Evolutionary conservation across 2,797 vertebrate species (phyloP).

Genomic region (Synanceia verrucosa): DNA sequence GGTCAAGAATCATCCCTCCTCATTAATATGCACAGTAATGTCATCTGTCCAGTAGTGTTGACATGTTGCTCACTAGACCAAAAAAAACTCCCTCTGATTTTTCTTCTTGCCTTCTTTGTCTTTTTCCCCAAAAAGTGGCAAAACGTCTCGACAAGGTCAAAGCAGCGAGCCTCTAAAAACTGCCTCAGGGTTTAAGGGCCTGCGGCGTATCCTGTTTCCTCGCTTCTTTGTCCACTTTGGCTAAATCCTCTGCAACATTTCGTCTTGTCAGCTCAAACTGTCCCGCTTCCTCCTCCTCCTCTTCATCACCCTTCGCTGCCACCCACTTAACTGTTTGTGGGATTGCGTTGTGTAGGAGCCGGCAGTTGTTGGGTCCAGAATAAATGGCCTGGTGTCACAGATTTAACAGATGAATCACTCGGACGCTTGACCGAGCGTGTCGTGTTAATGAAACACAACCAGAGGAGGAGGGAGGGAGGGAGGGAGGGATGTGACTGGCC

Average conservation of each 20-base stretch:
- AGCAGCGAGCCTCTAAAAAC: conserved; percentile 32
- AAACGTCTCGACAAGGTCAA: conserved; percentile 27
- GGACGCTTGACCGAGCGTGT: conserved; percentile 78
- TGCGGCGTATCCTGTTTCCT: conserved; percentile 26
- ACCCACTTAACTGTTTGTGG: conserved; percentile 6
- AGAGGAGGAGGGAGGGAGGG: conserved; percentile 57
- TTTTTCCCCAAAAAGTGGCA: conserved; percentile 11
- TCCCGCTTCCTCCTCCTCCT: not conserved
- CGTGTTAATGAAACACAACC: conserved; percentile 88
- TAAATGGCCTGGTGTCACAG: conserved; percentile 71
- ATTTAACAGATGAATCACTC: conserved; percentile 73
- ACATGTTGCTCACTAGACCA: too few relatives aligned
- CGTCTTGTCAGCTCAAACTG: not conserved
- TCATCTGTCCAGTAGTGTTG: too few relatives aligned
- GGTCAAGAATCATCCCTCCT: not conserved
- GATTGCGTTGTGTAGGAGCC: conserved; percentile 28
- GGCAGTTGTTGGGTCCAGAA: conserved; percentile 49
- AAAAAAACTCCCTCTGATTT: conserved; percentile 12
- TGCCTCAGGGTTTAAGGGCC: conserved; percentile 14
- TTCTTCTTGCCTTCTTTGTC: not conserved
- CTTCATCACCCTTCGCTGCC: not conserved
- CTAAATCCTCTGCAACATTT: conserved; percentile 47
- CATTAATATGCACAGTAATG: too few relatives aligned
- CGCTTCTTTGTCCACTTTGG: conserved; percentile 25
- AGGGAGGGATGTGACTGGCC: too few relatives aligned